These are phyloP conservation scores for Iphiclides podalirius DNA, from an alignment of 2,888 invertebrate genomes.

Conservation along the genomic window DNA sequence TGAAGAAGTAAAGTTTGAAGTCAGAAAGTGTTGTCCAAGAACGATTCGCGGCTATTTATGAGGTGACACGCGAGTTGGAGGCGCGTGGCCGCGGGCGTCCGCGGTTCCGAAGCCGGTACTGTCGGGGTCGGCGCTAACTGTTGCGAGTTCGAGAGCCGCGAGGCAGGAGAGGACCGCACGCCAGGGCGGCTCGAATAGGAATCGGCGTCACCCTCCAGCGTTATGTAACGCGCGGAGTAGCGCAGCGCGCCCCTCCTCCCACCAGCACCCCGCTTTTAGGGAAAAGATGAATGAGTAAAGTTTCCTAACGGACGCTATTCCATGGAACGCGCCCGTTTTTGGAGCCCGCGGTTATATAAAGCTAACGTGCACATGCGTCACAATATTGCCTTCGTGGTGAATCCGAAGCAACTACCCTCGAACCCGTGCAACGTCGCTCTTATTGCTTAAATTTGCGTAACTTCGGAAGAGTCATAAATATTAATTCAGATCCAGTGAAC, in stretches of 20 bases:
- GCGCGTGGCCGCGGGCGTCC: no score
- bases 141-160: conserved; percentile 31
- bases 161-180: conserved; percentile 46
- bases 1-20: conserved; percentile 42
- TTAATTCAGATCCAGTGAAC: not conserved
- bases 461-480: not conserved
- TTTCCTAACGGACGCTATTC: conserved; percentile 72
- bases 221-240: conserved; percentile 66
- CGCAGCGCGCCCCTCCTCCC: conserved; percentile 56
- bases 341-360: conserved; percentile 66
- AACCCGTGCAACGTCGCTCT: conserved; percentile 25
- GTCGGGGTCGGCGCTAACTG: conserved; percentile 30
- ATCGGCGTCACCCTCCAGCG: conserved; percentile 51
- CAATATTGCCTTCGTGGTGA: not conserved
- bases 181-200: conserved; percentile 52
- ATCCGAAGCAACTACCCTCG: no score
- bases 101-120: no score
- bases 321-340: conserved; percentile 60
- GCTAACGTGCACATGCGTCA: conserved; percentile 55
- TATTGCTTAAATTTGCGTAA: not conserved
- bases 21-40: conserved; percentile 32
- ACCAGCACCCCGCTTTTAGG: conserved; percentile 61
- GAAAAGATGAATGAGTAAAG: conserved; percentile 78
- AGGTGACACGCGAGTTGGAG: not conserved
- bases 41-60: conserved; percentile 27